Base-by-base conservation (phyloP, 2,888 invertebrate species). In the Meiosimyza platycephala region DNA sequence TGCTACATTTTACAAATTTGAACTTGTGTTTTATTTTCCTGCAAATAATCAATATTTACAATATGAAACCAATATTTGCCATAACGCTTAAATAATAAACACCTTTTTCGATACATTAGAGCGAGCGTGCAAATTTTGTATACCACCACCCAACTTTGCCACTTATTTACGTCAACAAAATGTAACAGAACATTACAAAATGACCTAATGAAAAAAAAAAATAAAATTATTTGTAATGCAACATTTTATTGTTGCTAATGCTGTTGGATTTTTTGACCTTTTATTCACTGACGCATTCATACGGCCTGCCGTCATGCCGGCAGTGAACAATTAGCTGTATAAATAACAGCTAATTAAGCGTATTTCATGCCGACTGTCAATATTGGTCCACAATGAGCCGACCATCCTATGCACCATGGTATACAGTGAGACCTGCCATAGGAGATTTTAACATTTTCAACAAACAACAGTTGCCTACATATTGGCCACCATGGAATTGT, bases 291-390 rank as follows among this genome's bases (percentile, higher is more conserved):
- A 40, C 6, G 40, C 40, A 9, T 40, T 40, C 9, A 40, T 40
- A 40, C 9, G 9, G 1, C 28, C 33, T 11, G 40, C 18, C 11
- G 22, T 50, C 22, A 18, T 48, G 50, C 13, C 50, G 55, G 54
- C 54, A 48, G 40, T 48, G 40, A 48, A 63, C 70, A 70, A 70
- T 70, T 70, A 70, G 70, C 70, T 63, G 54, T 70, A 62, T 70
- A 70, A 70, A 70, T 54, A 70, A 50, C 51, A 70, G 70, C 70
- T 70, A 70, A 70, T 70, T 70, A 70, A 63, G 70, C 54, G 62
- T n/a, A 69, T 7, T 70, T 54, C 70, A 64, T 22, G n/a, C 40
- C 51, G 62, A 15, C 63, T 54, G 70, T 63, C 62, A 70, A 70
- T 70, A 70, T 63, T 70, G 70, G 50, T 40, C 40, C 40, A 40